phyloP scores from a whole-genome alignment of 1,140 invertebrate genomes.

The Luehdorfia chinensis region DNA sequence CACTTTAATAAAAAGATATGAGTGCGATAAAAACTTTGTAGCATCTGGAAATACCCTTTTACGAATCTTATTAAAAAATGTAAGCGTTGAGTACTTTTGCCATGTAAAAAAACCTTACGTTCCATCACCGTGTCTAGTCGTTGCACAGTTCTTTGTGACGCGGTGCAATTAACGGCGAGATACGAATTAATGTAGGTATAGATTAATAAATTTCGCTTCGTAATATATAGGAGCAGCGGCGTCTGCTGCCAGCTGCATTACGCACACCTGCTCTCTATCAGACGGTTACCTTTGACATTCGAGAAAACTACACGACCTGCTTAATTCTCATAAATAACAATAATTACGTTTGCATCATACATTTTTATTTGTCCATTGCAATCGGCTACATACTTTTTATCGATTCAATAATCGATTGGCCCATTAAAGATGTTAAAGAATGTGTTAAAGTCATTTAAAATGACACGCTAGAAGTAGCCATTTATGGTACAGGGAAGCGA shows the following conservation, averaged over 20 bases:
- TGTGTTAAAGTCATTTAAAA: neutral
- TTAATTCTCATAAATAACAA: constrained; percentile 18
- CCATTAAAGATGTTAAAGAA: constrained; percentile 3
- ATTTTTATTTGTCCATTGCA: constrained; percentile 5
- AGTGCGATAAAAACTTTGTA: too few relatives aligned
- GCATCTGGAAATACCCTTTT: too few relatives aligned
- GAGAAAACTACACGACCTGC: constrained; percentile 16
- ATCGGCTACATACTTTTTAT: constrained; percentile 2
- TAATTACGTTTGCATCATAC: neutral
- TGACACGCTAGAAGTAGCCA: constrained; percentile 6
- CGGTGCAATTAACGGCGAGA: neutral
- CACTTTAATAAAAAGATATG: too few relatives aligned
- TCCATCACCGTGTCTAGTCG: neutral
- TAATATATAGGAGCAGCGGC: constrained; percentile 17
- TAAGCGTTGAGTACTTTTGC: too few relatives aligned
- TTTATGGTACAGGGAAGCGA: constrained; percentile 7
- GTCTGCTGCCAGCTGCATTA: constrained; percentile 15
- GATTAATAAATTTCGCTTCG: constrained; percentile 11
- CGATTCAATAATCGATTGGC: constrained; percentile 1
- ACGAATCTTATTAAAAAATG: too few relatives aligned
- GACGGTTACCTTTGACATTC: constrained; percentile 45
- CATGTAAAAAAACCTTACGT: too few relatives aligned
- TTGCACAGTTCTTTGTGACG: constrained; percentile 3
- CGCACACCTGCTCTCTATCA: constrained; percentile 31
- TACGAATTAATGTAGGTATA: neutral